phyloP scores from a whole-genome alignment of 1,140 invertebrate genomes.

The Paramacrobiotus metropolitanus region DNA sequence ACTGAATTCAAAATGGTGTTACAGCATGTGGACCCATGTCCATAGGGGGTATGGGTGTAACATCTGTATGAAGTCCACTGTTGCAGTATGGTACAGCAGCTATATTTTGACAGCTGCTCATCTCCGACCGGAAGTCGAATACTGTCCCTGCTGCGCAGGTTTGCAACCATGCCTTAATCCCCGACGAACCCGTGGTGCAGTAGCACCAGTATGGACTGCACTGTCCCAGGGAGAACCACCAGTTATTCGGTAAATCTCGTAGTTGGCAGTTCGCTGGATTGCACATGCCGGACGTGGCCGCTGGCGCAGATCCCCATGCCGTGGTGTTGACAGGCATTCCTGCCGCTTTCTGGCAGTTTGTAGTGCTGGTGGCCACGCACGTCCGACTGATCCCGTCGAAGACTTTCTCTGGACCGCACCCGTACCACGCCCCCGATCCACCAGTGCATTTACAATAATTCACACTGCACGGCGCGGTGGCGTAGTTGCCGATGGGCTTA shows the following conservation, averaged over 20 bases:
- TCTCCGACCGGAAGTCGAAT: neutral
- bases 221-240: neutral
- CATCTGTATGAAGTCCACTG: too few relatives aligned
- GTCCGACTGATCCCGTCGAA: neutral
- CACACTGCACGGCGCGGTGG: neutral
- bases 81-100: too few relatives aligned
- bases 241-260: neutral
- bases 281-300: neutral
- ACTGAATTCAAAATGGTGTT: too few relatives aligned
- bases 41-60: too few relatives aligned
- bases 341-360: neutral
- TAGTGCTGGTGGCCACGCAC: neutral
- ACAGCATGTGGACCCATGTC: too few relatives aligned
- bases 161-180: neutral
- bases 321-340: neutral
- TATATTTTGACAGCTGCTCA: too few relatives aligned
- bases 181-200: neutral
- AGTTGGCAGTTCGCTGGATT: neutral
- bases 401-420: neutral
- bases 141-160: neutral
- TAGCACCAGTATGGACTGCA: neutral
- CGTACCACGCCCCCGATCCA: neutral
- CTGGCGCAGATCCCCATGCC: neutral
- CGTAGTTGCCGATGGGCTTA: neutral
- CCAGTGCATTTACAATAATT: neutral